Conservation (phyloP, 2,797 vertebrate species). For the Furcifer pardalis region DNA sequence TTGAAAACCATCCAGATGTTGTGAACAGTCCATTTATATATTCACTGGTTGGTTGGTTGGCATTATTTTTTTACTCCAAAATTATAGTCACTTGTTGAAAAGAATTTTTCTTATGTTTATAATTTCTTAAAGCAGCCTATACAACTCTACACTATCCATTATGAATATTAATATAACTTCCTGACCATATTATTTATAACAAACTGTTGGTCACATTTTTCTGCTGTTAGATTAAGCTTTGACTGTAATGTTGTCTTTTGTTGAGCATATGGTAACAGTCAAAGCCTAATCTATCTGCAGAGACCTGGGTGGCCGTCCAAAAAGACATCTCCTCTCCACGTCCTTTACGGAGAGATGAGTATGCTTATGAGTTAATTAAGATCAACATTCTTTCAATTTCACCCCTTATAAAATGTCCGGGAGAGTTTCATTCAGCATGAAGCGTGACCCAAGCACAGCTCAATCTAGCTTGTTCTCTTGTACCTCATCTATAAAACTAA, state of each 20-base stretch:
- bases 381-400: slow-evolving; percentile 61
- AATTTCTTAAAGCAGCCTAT: background rate
- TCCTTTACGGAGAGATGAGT: slow-evolving; percentile 46
- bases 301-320: slow-evolving; percentile 34
- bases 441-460: slow-evolving; percentile 24
- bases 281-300: slow-evolving; percentile 58
- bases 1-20: background rate
- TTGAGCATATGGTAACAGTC: slow-evolving; percentile 47
- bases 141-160: background rate
- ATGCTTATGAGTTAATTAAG: slow-evolving; percentile 62
- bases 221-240: slow-evolving; percentile 6
- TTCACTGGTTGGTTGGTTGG: too few species aligned
- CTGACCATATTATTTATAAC: slow-evolving; percentile 5
- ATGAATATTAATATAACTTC: background rate
- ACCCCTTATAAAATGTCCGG: slow-evolving; percentile 46
- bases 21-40: too few species aligned
- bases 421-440: slow-evolving; percentile 48
- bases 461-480: slow-evolving; percentile 35
- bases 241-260: slow-evolving; percentile 43
- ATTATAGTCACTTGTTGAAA: too few species aligned
- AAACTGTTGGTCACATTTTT: slow-evolving; percentile 19
- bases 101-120: too few species aligned
- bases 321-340: slow-evolving; percentile 47
- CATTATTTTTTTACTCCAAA: too few species aligned
- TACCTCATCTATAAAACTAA: slow-evolving; percentile 42